A percentile compares a stretch with the other conserved stretches of the same genome.
phyloP scores from a whole-genome alignment of 2,888 invertebrate genomes.

The Parapristionchus giblindavisi region DNA sequence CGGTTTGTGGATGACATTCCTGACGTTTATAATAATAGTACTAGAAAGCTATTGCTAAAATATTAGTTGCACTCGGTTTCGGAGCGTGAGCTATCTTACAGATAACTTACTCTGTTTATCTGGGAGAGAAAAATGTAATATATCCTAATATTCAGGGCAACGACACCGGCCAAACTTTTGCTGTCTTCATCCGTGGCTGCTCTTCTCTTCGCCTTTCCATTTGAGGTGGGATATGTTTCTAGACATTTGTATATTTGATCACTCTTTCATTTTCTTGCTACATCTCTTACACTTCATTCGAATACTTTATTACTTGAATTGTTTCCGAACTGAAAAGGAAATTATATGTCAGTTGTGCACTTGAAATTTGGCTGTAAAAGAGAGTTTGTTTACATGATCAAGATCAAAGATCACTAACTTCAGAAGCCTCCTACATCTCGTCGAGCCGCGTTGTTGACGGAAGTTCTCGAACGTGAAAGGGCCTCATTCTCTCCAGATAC shows the following conservation, averaged over 20 bases:
- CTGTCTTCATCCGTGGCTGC: conserved; percentile 48
- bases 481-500: conserved; percentile 49
- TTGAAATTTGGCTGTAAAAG: not conserved
- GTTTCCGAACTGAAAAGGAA: not conserved
- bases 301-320: not conserved
- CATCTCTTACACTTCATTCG: too few species aligned
- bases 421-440: conserved; percentile 40
- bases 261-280: too few species aligned
- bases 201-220: conserved; percentile 57
- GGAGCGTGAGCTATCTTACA: too few species aligned
- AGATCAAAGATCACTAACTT: not conserved
- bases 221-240: conserved; percentile 40
- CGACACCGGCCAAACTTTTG: conserved; percentile 22
- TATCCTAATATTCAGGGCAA: conserved; percentile 3
- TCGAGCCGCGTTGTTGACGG: conserved; percentile 44
- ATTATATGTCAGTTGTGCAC: not conserved
- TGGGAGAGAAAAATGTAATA: too few species aligned
- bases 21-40: too few species aligned
- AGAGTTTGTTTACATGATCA: not conserved
- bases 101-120: too few species aligned
- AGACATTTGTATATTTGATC: not conserved
- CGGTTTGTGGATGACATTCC: too few species aligned
- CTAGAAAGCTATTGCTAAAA: too few species aligned
- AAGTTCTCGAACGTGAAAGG: conserved; percentile 42
- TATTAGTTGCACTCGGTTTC: too few species aligned